Conservation (phyloP, 2,797 vertebrate species). For the Neopelma chrysocephalum region DNA sequence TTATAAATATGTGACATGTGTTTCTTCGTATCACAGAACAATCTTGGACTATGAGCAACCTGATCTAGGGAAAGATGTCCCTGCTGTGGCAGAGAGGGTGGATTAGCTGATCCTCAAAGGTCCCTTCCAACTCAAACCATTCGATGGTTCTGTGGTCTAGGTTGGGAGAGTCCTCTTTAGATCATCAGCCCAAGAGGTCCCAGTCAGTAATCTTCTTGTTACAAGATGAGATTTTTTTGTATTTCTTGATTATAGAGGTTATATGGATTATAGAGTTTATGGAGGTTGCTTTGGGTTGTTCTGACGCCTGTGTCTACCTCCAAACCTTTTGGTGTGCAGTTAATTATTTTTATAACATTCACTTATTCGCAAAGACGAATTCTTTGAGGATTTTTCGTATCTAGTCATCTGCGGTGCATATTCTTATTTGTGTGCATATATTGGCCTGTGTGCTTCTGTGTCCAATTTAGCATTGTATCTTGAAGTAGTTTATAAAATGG, state of each 20-base stretch:
- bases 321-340: not conserved
- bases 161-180: not conserved
- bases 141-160: not conserved
- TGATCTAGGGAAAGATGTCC: not conserved
- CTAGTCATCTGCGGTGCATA: not conserved
- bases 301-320: not conserved
- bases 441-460: not conserved
- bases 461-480: not conserved
- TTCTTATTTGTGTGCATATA: not conserved
- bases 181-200: not conserved
- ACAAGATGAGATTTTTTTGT: not conserved
- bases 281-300: not conserved
- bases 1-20: not conserved
- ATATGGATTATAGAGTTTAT: not conserved
- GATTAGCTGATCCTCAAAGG: not conserved
- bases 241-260: not conserved
- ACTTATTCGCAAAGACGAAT: not conserved
- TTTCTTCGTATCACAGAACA: not conserved
- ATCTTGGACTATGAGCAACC: not conserved
- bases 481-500: not conserved
- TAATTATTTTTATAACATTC: not conserved
- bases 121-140: not conserved
- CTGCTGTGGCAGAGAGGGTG: not conserved
- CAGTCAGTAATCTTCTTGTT: not conserved
- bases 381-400: not conserved